phyloP scores from a whole-genome alignment of 2,797 vertebrate species.

The Alfaro cultratus region DNA sequence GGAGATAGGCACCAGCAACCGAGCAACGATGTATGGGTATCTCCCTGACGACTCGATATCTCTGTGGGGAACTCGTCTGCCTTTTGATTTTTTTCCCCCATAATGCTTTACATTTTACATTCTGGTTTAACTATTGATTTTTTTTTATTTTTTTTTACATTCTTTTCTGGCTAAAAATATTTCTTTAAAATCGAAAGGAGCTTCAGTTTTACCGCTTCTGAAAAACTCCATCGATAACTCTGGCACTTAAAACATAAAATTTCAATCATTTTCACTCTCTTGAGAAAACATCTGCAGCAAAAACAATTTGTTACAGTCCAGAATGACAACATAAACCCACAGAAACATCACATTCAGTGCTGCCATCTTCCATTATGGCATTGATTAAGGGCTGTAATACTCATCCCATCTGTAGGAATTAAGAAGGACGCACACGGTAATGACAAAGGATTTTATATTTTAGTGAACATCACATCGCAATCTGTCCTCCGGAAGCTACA shows the following conservation, averaged over 20 bases:
- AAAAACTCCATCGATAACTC: not conserved
- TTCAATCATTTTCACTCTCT: not conserved
- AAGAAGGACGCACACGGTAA: slow-evolving; percentile 19
- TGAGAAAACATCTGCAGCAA: not conserved
- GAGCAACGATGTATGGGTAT: not conserved
- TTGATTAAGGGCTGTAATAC: slow-evolving; percentile 12
- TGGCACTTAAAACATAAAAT: not conserved
- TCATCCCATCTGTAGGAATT: slow-evolving; percentile 15
- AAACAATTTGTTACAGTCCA: not conserved
- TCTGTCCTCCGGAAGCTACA: slow-evolving; percentile 14
- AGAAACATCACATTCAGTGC: not conserved
- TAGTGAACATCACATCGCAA: slow-evolving; percentile 21
- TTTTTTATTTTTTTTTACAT: not conserved
- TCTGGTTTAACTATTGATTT: not conserved
- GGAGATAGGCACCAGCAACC: not conserved
- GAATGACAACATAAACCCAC: not conserved
- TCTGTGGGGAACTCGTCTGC: not conserved
- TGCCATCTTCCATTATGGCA: not conserved
- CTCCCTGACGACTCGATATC: not conserved
- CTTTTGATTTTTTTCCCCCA: not conserved
- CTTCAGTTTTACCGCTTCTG: not conserved
- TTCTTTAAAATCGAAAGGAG: not conserved
- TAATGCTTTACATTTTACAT: not conserved
- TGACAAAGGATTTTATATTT: slow-evolving; percentile 29
- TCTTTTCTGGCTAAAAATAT: not conserved